These are phyloP conservation scores for Xiphorhynchus elegans DNA, from an alignment of 2,113 vertebrate species.

Conservation along the genomic window DNA sequence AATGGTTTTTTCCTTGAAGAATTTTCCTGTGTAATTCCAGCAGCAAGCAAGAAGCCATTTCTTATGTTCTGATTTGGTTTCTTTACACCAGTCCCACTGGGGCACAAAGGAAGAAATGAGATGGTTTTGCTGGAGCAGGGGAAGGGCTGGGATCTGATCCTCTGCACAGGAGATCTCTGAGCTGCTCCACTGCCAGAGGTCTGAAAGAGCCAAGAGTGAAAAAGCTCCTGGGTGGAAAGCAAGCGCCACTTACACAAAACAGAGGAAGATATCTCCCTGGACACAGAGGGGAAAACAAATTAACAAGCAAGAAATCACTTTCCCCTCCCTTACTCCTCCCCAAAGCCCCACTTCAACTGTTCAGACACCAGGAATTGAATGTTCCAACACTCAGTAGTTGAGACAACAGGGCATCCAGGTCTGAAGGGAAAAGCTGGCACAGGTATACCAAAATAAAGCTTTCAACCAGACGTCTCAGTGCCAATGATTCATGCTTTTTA, in stretches of 20 bases:
- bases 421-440: constrained; percentile 14
- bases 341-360: not conserved
- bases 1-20: not conserved
- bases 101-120: not conserved
- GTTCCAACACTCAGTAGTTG: not conserved
- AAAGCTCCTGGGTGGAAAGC: not conserved
- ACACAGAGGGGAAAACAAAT: constrained; percentile 54
- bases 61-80: not conserved
- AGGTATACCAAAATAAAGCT: not conserved
- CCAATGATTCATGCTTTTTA: constrained; percentile 13
- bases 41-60: not conserved
- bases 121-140: not conserved
- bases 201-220: not conserved
- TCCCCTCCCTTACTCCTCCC: not conserved
- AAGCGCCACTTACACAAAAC: not conserved
- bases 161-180: not conserved
- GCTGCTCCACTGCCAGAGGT: not conserved
- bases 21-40: not conserved
- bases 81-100: not conserved
- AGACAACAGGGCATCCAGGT: not conserved
- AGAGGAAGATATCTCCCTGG: not conserved
- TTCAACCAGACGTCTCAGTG: not conserved
- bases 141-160: not conserved
- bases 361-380: constrained; percentile 20
- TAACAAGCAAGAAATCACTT: constrained; percentile 52